Conservation (phyloP, 2,888 invertebrate species). For the Chironomus riparius region DNA sequence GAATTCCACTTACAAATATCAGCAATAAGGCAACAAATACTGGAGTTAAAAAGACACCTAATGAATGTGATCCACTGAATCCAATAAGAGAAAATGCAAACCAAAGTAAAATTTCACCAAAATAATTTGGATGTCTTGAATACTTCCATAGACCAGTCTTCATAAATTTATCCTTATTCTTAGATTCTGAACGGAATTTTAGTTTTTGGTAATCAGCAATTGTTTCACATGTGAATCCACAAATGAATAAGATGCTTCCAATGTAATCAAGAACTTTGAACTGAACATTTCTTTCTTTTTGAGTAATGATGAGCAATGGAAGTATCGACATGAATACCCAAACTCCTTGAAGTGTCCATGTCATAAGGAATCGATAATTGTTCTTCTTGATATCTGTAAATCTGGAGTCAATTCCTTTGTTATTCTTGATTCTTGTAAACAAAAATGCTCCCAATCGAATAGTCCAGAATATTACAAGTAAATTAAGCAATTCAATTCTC, state of each 20-base stretch:
- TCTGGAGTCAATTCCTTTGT: not conserved
- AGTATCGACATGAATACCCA: not conserved
- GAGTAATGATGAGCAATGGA: not conserved
- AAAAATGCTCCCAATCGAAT: not conserved
- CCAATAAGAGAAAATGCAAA: not conserved
- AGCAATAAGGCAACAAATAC: not conserved
- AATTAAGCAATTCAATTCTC: no score
- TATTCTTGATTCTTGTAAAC: not conserved
- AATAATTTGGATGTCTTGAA: slow-evolving; percentile 4
- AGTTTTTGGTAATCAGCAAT: slow-evolving; percentile 8
- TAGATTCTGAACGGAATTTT: not conserved
- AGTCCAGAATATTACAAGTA: not conserved
- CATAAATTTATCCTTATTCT: not conserved
- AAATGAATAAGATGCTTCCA: not conserved
- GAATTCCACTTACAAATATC: not conserved
- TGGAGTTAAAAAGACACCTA: not conserved
- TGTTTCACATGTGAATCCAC: not conserved
- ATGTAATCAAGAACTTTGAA: not conserved
- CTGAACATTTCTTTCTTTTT: not conserved
- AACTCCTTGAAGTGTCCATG: slow-evolving; percentile 10
- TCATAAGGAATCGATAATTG: not conserved
- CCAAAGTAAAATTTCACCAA: slow-evolving; percentile 7
- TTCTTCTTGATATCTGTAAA: not conserved
- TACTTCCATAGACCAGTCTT: not conserved
- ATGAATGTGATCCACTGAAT: not conserved